These are phyloP conservation scores for Neomicropteryx cornuta DNA, from an alignment of 1,140 invertebrate species.

Conservation along the genomic window DNA sequence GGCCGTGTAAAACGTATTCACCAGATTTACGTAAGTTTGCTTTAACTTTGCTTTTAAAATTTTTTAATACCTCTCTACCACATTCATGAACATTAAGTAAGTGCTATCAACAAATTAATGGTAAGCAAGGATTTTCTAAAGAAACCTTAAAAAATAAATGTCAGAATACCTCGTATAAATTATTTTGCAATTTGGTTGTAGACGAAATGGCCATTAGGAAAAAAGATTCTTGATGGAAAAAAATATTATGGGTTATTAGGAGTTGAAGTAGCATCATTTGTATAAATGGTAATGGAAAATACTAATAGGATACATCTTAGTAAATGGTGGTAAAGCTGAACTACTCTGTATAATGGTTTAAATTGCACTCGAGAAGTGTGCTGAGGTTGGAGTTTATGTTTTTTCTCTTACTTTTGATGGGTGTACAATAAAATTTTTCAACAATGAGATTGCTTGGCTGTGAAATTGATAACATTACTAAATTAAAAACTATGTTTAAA, in stretches of 20 bases:
- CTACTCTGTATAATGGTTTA: slow-evolving; percentile 17
- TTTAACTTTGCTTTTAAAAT: too few species aligned
- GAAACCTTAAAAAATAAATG: slow-evolving; percentile 22
- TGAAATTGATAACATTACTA: slow-evolving; percentile 10
- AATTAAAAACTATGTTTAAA: slow-evolving; percentile 16
- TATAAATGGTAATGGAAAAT: slow-evolving; percentile 22
- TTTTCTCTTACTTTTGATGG: slow-evolving; percentile 24
- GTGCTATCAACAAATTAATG: slow-evolving; percentile 26
- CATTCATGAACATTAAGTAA: slow-evolving; percentile 24
- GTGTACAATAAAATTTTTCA: slow-evolving; percentile 13
- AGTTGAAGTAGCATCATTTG: slow-evolving; percentile 15
- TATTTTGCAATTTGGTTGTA: slow-evolving; percentile 15
- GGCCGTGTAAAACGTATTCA: slow-evolving; percentile 6
- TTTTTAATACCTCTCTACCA: too few species aligned
- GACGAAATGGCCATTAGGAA: slow-evolving; percentile 20
- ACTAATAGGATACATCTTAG: too few species aligned
- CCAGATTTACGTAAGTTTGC: slow-evolving; percentile 4
- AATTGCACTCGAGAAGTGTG: slow-evolving; percentile 12
- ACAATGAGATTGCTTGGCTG: slow-evolving; percentile 16
- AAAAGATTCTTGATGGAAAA: slow-evolving; percentile 16
- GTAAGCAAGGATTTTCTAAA: too few species aligned
- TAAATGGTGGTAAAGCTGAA: slow-evolving; percentile 12
- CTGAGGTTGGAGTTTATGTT: too few species aligned
- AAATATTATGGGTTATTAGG: slow-evolving; percentile 16
- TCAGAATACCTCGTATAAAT: slow-evolving; percentile 7